These are phyloP conservation scores for Xenopus laevis DNA, from an alignment of 2,113 vertebrate species.

Conservation along the genomic window DNA sequence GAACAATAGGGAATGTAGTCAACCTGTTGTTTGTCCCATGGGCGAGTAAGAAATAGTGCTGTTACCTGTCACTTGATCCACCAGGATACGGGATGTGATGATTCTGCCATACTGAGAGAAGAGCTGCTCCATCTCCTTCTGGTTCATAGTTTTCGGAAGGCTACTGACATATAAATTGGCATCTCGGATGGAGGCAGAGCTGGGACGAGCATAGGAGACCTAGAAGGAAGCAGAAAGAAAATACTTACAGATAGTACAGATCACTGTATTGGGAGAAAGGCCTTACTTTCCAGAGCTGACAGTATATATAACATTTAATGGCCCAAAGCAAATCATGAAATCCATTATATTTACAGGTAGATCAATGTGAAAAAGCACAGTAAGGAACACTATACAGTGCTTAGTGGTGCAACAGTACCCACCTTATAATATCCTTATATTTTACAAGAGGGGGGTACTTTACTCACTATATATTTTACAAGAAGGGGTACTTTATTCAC, in stretches of 20 bases:
- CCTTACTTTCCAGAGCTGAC: neutral
- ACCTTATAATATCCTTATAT: too few species aligned
- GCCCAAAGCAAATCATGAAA: neutral
- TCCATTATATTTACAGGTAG: too few species aligned
- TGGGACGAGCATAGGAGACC: slow-evolving; percentile 91
- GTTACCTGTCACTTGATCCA: slow-evolving; percentile 92
- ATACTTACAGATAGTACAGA: neutral
- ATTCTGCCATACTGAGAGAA: slow-evolving; percentile 95
- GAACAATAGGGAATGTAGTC: too few species aligned
- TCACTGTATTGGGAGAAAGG: neutral
- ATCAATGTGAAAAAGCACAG: too few species aligned
- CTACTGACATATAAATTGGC: slow-evolving; percentile 94
- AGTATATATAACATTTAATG: neutral
- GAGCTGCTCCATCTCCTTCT: slow-evolving; percentile 94
- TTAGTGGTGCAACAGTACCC: too few species aligned
- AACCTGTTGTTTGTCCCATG: too few species aligned
- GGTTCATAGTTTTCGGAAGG: slow-evolving; percentile 92
- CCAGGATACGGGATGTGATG: slow-evolving; percentile 91
- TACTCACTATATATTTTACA: too few species aligned
- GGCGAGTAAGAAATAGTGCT: too few species aligned
- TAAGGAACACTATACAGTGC: too few species aligned
- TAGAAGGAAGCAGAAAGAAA: slow-evolving; percentile 41
- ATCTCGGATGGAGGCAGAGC: slow-evolving; percentile 89
- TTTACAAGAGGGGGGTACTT: too few species aligned
- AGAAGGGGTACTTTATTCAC: too few species aligned